These are phyloP conservation scores for Itoplectis maculator DNA, from an alignment of 2,888 invertebrate species.

Conservation along the genomic window DNA sequence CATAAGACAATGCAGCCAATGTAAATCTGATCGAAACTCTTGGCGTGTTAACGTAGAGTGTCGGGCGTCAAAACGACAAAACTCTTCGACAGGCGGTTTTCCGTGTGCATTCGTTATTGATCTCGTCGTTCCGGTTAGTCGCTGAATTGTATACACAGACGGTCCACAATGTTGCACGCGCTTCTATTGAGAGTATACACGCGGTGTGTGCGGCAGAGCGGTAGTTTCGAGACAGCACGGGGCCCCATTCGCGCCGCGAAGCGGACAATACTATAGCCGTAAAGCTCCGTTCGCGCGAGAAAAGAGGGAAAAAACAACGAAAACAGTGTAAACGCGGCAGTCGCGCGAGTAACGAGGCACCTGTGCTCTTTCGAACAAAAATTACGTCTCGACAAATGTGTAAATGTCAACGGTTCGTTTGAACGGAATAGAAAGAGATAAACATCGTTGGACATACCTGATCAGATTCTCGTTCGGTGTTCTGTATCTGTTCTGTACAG, in stretches of 20 bases:
- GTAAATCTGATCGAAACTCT: constrained; percentile 63
- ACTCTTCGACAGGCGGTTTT: constrained; percentile 30
- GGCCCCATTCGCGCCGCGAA: constrained; percentile 1
- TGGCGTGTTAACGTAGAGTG: constrained; percentile 8
- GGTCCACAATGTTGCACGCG: constrained; percentile 33
- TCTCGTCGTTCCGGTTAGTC: constrained; percentile 47
- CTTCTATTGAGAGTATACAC: constrained; percentile 12
- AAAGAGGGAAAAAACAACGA: not conserved
- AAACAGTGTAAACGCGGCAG: not conserved
- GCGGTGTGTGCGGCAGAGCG: constrained; percentile 23
- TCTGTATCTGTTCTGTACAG: constrained; percentile 87
- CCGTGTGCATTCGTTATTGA: constrained; percentile 51
- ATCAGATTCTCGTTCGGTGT: constrained; percentile 91
- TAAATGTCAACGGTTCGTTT: constrained; percentile 6
- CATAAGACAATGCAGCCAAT: constrained; percentile 83
- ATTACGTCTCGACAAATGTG: constrained; percentile 44
- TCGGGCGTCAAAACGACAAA: constrained; percentile 25
- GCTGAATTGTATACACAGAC: constrained; percentile 18
- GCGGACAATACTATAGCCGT: not conserved
- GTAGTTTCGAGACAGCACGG: constrained; percentile 37
- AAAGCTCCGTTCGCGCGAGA: constrained; percentile 2
- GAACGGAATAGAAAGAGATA: not conserved
- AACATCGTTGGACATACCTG: constrained; percentile 85
- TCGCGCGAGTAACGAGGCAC: constrained; percentile 17
- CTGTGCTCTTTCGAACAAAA: constrained; percentile 58